These are phyloP conservation scores for Cyanoliseus patagonus DNA, from an alignment of 2,113 vertebrate genomes.

Conservation along the genomic window DNA sequence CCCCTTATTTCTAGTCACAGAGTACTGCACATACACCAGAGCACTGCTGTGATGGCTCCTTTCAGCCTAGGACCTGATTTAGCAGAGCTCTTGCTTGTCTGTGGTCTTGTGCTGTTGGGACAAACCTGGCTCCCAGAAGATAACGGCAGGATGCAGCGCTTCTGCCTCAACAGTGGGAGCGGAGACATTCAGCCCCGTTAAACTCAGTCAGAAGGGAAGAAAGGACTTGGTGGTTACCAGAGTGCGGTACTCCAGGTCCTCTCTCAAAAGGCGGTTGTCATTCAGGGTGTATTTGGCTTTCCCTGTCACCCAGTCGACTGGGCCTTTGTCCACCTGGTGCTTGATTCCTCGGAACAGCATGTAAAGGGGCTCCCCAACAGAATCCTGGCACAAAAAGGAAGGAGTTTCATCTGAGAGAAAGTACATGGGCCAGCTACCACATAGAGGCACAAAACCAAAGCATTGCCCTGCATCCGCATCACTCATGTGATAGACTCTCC, in stretches of 20 bases:
- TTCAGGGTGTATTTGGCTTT: conserved; percentile 98
- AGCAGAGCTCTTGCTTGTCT: neutral
- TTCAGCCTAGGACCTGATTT: neutral
- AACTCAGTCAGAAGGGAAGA: neutral
- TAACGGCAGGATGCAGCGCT: neutral
- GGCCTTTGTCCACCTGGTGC: conserved; percentile 97
- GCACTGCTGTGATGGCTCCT: neutral
- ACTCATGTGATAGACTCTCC: neutral
- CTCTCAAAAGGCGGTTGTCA: conserved; percentile 93
- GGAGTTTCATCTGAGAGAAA: neutral
- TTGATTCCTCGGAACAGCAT: conserved; percentile 98
- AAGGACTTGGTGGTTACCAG: conserved; percentile 77
- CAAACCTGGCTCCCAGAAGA: neutral
- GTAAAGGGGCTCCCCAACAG: conserved; percentile 93
- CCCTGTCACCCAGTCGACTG: conserved; percentile 94
- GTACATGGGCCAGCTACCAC: fast-evolving
- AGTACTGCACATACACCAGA: neutral
- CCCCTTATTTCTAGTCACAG: neutral
- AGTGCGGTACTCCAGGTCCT: conserved; percentile 94
- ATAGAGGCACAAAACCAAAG: neutral
- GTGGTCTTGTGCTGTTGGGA: neutral
- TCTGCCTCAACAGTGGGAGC: neutral
- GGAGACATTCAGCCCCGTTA: neutral
- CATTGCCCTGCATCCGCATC: neutral
- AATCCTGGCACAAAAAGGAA: conserved; percentile 79